Base-by-base conservation (phyloP, 2,888 invertebrate species). In the Myathropa florea region DNA sequence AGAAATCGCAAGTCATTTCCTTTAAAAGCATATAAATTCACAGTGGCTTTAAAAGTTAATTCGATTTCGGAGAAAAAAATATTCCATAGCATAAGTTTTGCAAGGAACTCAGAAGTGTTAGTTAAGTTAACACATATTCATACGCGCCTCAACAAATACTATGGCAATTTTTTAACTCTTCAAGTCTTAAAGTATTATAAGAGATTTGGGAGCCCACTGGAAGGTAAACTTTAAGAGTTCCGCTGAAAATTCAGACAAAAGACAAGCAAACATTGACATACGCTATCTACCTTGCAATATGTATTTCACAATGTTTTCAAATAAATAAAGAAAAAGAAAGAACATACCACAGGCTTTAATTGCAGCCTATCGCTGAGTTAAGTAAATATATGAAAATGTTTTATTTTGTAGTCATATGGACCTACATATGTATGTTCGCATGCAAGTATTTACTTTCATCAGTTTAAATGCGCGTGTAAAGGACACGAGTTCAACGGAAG, bases 271-370 rank as follows among this genome's bases (percentile, higher is more conserved):
- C 18, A 70, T 70, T 70, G 55, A 36, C 57, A 59, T 12, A n/a
- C 24, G 30, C 26, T 70, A 70, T 70, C 68, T 24, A 4, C 18
- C 28, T 24, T 67, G 46, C 53, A 30, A 68, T 18, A 12, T 33
- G 59, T 18, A 70, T 59, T 70, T 59, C 68, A 70, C 68, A 70
- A 70, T 59, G 24, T 70, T 46, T 46, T 70, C 9, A 33, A 10
- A 59, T 18, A 24, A 23, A 12, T 2, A 33, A 12, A 2, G 33
- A 57, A 10, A 30, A 68, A 30, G 4, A 30, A 30, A 55, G n/a
- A 18, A 26, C 12, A 57, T 3, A 12, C 2, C n/a, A 1, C 36
- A 18, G 10, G 10, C 2, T 46, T 46, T 46, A 53, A 53, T 46
- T 39, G 23, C 14, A 36, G 23, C 33, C 33, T 33, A 33, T 33